A percentile compares a stretch with the other conserved stretches of the same genome.
Conservation (phyloP, 2,797 vertebrate species). For the Cottoperca gobio region DNA sequence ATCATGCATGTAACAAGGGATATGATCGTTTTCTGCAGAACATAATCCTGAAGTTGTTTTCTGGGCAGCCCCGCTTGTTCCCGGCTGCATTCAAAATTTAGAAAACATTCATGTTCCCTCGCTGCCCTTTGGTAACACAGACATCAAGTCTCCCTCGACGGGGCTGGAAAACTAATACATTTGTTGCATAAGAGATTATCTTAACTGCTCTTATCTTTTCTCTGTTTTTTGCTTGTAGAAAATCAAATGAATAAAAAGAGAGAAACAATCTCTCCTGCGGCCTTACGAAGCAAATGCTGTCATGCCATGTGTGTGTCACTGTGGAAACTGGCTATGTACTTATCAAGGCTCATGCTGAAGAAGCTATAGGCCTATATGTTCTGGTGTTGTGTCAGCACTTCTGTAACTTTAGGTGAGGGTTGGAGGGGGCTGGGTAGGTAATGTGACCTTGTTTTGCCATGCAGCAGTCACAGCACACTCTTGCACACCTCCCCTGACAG, state of each 20-base stretch:
- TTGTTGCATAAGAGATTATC: conserved; percentile 71
- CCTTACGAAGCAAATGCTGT: conserved; percentile 37
- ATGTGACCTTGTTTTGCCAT: conserved; percentile 66
- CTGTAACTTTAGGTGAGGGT: conserved; percentile 51
- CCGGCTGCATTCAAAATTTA: conserved; percentile 17
- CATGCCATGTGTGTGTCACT: conserved; percentile 38
- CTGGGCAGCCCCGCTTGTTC: background rate
- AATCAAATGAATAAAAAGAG: conserved; percentile 38
- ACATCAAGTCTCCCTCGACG: conserved; percentile 18
- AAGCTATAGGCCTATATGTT: conserved; percentile 27
- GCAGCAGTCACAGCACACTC: conserved; percentile 45
- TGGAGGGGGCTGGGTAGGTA: conserved; percentile 22
- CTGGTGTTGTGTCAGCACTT: conserved; percentile 63
- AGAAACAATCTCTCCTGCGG: conserved; percentile 27
- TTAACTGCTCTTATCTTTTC: conserved; percentile 51
- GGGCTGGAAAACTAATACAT: conserved; percentile 45
- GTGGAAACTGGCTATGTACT: conserved; percentile 36
- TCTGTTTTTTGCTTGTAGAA: conserved; percentile 29
- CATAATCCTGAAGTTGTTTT: conserved; percentile 20
- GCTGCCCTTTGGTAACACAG: conserved; percentile 28
- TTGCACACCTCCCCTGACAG: conserved; percentile 40
- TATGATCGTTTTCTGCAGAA: background rate
- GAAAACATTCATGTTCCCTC: conserved; percentile 29
- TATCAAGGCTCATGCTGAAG: conserved; percentile 17
- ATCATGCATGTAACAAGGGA: conserved; percentile 5